phyloP scores from a whole-genome alignment of 2,888 invertebrate genomes.

The Epirrhoe tristata region DNA sequence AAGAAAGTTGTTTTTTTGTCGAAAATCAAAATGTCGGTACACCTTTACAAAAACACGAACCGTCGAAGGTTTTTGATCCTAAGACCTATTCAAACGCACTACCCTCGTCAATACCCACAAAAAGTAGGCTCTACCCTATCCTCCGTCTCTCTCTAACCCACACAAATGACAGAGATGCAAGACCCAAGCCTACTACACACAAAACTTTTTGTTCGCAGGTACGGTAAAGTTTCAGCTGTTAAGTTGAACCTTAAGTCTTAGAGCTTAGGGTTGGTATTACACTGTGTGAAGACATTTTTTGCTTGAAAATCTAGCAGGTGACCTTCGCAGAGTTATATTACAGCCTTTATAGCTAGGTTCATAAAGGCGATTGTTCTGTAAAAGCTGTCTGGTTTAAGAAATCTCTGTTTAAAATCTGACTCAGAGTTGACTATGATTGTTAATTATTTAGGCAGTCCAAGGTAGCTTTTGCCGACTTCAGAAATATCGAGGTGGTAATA shows the following conservation, averaged over 20 bases:
- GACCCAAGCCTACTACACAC: slow-evolving; percentile 3
- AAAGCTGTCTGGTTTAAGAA: not conserved
- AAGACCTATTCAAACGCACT: slow-evolving; percentile 21
- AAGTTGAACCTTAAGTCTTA: slow-evolving; percentile 10
- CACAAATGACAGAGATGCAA: slow-evolving; percentile 18
- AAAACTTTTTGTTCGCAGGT: slow-evolving; percentile 34
- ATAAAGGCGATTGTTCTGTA: slow-evolving; percentile 4
- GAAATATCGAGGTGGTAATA: not conserved
- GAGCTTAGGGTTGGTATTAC: not conserved
- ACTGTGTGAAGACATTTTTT: slow-evolving; percentile 19
- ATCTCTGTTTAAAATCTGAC: slow-evolving; percentile 18
- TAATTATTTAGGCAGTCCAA: slow-evolving; percentile 12
- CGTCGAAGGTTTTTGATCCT: slow-evolving; percentile 12
- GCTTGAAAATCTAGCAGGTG: slow-evolving; percentile 28
- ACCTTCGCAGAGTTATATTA: slow-evolving; percentile 10
- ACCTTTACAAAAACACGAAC: not conserved
- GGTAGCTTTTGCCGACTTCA: not conserved
- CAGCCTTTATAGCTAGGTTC: not conserved
- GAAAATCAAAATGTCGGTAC: slow-evolving; percentile 1
- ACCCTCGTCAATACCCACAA: slow-evolving; percentile 27
- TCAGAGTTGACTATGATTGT: slow-evolving; percentile 17
- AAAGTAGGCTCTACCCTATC: slow-evolving; percentile 26
- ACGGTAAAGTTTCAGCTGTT: not conserved
- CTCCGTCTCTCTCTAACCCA: slow-evolving; percentile 10
- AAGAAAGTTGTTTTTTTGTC: slow-evolving; percentile 4